A percentile compares a stretch with the other conserved stretches of the same genome.
phyloP scores from a whole-genome alignment of 2,888 invertebrate genomes.

The Microctonus hyperodae region DNA sequence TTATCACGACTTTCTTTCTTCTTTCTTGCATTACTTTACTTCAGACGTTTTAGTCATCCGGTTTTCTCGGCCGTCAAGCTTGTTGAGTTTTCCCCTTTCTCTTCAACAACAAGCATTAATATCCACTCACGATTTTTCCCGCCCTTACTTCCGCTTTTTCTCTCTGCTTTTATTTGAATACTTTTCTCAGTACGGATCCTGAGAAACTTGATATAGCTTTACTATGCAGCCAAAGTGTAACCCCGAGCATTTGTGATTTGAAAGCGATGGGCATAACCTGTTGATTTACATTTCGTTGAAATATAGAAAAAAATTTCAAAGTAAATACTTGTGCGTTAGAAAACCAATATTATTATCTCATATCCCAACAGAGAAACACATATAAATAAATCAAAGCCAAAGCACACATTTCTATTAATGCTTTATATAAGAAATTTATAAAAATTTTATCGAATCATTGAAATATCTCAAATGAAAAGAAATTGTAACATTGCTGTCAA shows the following conservation, averaged over 20 bases:
- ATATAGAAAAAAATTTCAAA: not conserved
- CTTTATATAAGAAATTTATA: too few species aligned
- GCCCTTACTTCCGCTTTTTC: not conserved
- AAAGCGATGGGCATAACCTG: conserved; percentile 12
- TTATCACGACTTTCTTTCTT: not conserved
- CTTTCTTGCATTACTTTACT: not conserved
- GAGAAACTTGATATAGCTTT: not conserved
- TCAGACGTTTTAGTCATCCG: conserved; percentile 16
- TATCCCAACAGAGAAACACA: too few species aligned
- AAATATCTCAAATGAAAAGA: too few species aligned
- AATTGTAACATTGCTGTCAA: not conserved
- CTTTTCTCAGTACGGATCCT: not conserved
- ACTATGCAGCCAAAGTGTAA: conserved; percentile 6
- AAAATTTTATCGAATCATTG: too few species aligned
- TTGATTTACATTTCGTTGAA: not conserved
- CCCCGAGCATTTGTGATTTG: conserved; percentile 12
- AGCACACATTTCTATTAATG: too few species aligned
- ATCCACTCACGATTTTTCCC: conserved; percentile 9
- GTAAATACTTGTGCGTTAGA: not conserved
- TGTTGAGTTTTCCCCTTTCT: not conserved
- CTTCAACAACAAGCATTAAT: conserved; percentile 14
- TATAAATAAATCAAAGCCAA: too few species aligned
- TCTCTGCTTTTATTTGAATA: conserved; percentile 9
- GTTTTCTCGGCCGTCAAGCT: not conserved
- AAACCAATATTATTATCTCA: too few species aligned